These are phyloP conservation scores for Lycophotia porphyrea DNA, from an alignment of 2,888 invertebrate species.

Conservation along the genomic window DNA sequence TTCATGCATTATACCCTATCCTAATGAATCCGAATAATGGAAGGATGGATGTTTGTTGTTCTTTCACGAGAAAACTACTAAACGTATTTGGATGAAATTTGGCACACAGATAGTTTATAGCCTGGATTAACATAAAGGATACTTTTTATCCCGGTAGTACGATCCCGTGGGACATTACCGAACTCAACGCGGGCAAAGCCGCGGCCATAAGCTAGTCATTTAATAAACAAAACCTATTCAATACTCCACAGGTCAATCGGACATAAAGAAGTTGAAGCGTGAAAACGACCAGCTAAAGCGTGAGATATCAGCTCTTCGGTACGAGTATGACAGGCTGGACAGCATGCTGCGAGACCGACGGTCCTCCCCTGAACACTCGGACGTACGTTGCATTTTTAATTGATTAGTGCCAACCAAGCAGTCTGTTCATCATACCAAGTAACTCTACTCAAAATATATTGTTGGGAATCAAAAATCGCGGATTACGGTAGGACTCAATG, in stretches of 20 bases:
- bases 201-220: no score
- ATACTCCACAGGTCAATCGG: slow-evolving; percentile 93
- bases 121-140: no score
- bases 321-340: slow-evolving; percentile 96
- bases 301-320: slow-evolving; percentile 96
- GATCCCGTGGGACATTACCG: no score
- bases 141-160: no score
- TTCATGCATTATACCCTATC: not conserved
- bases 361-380: slow-evolving; percentile 87
- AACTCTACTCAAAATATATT: not conserved
- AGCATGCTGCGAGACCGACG: slow-evolving; percentile 92
- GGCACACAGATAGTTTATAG: no score
- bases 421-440: not conserved
- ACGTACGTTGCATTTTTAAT: slow-evolving; percentile 79
- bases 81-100: no score
- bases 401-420: not conserved
- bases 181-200: no score
- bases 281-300: slow-evolving; percentile 96
- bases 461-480: not conserved
- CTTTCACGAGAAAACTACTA: no score
- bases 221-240: not conserved
- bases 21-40: no score
- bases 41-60: no score
- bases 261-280: slow-evolving; percentile 96
- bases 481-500: not conserved